Evolutionary conservation across 2,888 invertebrate genomes (phyloP), one percentile per base, ranked within the genome.

Genomic region (Leptopilina myrica): DNA sequence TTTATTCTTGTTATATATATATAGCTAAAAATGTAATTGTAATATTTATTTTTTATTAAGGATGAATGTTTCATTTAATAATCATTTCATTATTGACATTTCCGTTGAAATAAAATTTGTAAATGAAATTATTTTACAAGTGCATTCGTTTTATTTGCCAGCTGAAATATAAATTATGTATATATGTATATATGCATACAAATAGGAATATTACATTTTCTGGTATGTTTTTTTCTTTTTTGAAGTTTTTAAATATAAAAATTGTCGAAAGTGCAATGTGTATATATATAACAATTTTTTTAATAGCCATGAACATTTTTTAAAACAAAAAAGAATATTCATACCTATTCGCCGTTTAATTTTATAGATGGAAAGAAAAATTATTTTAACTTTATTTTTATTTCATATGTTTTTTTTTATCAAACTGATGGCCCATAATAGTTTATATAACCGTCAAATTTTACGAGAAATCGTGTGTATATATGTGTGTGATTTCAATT

Each of bases 361-460:
- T 73, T 73, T 73, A 73, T 73, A n/a, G n/a, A 56, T 56, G n/a
- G 33, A 14, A 73, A 33, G 56, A 4, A 12, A 49, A 43, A 43
- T 33, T 40, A 26, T n/a, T 73, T 73, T 65, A 20, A 40, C n/a
- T 65, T n/a, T 65, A 33, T 73, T 56, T 2, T 73, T 20, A 43
- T 66, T 43, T 15, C 14, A n/a, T 11, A 43, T 40, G n/a, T n/a
- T 7, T 43, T 46, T n/a, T 43, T 43, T 65, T n/a, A 1, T 15
- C 12, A 49, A 69, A 73, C 11, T n/a, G 33, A 73, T 73, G 33
- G 33, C 33, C 56, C 53, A 73, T 33, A 33, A 20, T 73, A 56
- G 73, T 73, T 56, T 40, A 26, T 59, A 73, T 73, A 73, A 53
- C 33, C 33, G 56, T 73, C 56, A 73, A 73, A 56, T 73, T 73